Evolutionary conservation across 2,797 vertebrate species (phyloP).

Genomic region (Intellagama lesueurii): DNA sequence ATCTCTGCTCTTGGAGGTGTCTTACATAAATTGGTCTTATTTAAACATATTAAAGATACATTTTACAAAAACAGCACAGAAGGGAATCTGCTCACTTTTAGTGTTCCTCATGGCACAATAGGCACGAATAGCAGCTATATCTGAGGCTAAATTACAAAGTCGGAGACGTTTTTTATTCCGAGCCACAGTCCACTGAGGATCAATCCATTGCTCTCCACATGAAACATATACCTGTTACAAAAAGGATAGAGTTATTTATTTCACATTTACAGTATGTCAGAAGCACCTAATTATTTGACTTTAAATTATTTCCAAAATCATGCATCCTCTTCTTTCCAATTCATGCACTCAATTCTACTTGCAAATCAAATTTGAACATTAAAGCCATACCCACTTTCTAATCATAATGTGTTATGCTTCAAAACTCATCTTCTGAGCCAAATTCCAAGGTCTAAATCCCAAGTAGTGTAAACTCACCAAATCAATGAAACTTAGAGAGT

Average conservation of each 20-base stretch:
- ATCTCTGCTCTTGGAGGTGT: too few relatives aligned
- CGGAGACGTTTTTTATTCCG: conserved; percentile 65
- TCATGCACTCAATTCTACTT: not conserved
- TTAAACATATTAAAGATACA: not conserved
- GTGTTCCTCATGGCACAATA: conserved; percentile 62
- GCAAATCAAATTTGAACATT: not conserved
- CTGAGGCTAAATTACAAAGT: conserved; percentile 63
- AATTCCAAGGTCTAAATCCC: not conserved
- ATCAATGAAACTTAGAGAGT: too few relatives aligned
- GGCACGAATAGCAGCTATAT: conserved; percentile 66
- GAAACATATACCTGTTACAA: conserved; percentile 71
- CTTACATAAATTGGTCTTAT: not conserved
- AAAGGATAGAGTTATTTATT: conserved; percentile 10
- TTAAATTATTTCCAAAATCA: not conserved
- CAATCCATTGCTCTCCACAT: conserved; percentile 70
- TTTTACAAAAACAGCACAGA: conserved; percentile 1
- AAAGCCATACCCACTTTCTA: not conserved
- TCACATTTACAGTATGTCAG: not conserved
- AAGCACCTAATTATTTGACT: not conserved
- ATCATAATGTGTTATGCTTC: not conserved
- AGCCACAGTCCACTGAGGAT: conserved; percentile 52
- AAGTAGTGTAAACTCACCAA: too few relatives aligned
- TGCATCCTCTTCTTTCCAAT: not conserved
- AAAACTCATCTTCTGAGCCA: not conserved
- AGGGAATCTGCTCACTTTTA: conserved; percentile 60